Conservation (phyloP, 2,797 vertebrate species). For the Apogon hyalosoma region DNA sequence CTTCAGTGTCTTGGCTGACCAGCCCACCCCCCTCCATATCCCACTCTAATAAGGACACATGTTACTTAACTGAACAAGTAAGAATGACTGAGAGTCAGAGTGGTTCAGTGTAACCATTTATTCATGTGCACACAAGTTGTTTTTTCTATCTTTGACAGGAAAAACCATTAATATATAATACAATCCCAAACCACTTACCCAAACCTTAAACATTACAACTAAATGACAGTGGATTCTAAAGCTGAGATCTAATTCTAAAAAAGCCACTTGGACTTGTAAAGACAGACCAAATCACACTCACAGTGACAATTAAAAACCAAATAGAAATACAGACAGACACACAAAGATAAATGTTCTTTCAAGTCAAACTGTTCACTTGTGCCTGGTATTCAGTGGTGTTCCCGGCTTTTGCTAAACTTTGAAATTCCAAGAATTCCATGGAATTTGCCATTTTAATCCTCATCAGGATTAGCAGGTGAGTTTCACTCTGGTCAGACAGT, state of each 20-base stretch:
- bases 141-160: too few species aligned
- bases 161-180: too few species aligned
- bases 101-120: conserved; percentile 34
- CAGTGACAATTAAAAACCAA: background rate
- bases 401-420: conserved; percentile 72
- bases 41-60: conserved; percentile 11
- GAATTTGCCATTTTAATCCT: conserved; percentile 78
- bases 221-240: background rate
- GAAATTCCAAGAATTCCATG: conserved; percentile 80
- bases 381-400: conserved; percentile 72
- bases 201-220: background rate
- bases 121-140: conserved; percentile 7
- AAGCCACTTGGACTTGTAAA: too few species aligned
- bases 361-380: conserved; percentile 51
- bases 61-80: conserved; percentile 31
- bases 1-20: conserved; percentile 6
- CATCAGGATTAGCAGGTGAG: conserved; percentile 74
- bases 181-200: too few species aligned
- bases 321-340: conserved; percentile 29
- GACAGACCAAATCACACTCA: conserved; percentile 6
- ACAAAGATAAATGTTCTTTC: background rate
- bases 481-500: conserved; percentile 62
- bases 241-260: too few species aligned
- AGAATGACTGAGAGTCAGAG: conserved; percentile 17
- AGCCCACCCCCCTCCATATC: conserved; percentile 1